These are phyloP conservation scores for Mormyrops boulengeri DNA, from an alignment of 2,797 vertebrate species.

Conservation along the genomic window DNA sequence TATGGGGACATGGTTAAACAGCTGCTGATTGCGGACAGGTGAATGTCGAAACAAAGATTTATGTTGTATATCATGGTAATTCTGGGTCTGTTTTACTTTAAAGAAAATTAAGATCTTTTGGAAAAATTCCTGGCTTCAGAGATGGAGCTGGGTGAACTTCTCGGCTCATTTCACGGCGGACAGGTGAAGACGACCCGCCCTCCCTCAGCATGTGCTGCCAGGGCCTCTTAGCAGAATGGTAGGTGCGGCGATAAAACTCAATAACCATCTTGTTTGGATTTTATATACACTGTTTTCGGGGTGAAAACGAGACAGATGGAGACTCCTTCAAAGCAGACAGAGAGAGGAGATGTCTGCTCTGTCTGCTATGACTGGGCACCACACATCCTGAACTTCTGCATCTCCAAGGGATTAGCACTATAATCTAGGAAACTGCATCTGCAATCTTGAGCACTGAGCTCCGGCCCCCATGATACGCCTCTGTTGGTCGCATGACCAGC, in stretches of 20 bases:
- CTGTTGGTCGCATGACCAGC: neutral
- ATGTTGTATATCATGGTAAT: neutral
- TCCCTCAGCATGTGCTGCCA: neutral
- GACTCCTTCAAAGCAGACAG: neutral
- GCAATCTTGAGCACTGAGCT: neutral
- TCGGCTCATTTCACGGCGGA: neutral
- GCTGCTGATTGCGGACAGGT: neutral
- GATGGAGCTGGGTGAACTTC: neutral
- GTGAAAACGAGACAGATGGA: neutral
- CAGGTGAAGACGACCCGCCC: neutral
- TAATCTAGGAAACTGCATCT: neutral
- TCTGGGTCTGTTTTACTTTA: neutral
- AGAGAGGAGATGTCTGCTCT: neutral
- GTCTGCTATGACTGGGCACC: neutral
- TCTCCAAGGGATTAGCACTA: neutral
- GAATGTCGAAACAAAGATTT: neutral
- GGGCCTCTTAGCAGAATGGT: neutral
- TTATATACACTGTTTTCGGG: neutral
- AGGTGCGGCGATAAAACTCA: neutral
- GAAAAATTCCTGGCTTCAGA: neutral
- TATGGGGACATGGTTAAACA: neutral
- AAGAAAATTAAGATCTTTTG: neutral
- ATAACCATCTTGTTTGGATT: neutral
- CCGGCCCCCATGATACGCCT: neutral
- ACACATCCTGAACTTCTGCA: neutral